A percentile compares a stretch with the other conserved stretches of the same genome.
phyloP scores from a whole-genome alignment of 2,888 invertebrate species.

The Meiosimyza platycephala region DNA sequence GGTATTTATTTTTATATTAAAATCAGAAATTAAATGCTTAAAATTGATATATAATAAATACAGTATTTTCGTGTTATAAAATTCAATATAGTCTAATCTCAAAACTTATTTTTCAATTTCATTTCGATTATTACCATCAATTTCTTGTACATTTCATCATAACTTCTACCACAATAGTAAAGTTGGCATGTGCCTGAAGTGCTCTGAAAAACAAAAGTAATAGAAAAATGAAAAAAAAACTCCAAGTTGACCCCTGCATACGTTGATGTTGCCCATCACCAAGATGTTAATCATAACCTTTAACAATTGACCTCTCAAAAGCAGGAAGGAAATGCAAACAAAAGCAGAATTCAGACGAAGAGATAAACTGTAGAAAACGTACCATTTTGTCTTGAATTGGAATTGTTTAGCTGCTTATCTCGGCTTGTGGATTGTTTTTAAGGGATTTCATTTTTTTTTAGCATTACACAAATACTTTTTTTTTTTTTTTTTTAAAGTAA shows the following conservation, averaged over 20 bases:
- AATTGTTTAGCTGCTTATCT: conserved; percentile 46
- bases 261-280: conserved; percentile 37
- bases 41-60: too few relatives aligned
- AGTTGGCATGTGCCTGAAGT: conserved; percentile 56
- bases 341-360: conserved; percentile 28
- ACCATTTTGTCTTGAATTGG: conserved; percentile 38
- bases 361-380: conserved; percentile 20
- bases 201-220: conserved; percentile 25
- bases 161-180: conserved; percentile 9
- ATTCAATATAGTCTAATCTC: too few relatives aligned
- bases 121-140: not conserved
- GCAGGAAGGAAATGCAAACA: conserved; percentile 6
- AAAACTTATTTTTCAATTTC: too few relatives aligned
- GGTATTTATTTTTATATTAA: too few relatives aligned
- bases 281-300: conserved; percentile 42
- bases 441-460: conserved; percentile 31
- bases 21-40: too few relatives aligned
- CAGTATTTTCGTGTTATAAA: too few relatives aligned
- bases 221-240: conserved; percentile 9
- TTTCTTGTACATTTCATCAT: not conserved
- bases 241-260: conserved; percentile 23
- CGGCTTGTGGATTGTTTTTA: conserved; percentile 54
- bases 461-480: not conserved
- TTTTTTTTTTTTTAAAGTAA: too few relatives aligned
- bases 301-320: conserved; percentile 23